These are phyloP conservation scores for Drosophila sp. DNA, from an alignment of 1,140 invertebrate species.

Conservation along the genomic window DNA sequence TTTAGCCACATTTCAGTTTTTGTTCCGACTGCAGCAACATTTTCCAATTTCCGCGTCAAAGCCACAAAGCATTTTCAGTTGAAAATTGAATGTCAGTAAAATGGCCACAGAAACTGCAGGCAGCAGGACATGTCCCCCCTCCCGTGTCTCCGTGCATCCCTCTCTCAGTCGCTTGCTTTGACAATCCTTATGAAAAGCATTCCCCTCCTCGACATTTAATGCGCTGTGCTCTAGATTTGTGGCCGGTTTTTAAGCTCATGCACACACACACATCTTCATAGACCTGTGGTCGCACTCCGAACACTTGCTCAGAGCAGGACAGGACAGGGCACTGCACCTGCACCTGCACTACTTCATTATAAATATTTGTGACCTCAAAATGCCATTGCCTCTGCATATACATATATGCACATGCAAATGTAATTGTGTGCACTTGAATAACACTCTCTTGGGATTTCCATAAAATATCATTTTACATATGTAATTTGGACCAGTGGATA, in stretches of 20 bases:
- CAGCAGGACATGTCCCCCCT: slow-evolving; percentile 4
- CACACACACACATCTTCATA: slow-evolving; percentile 23
- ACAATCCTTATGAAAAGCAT: background rate
- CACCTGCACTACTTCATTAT: slow-evolving; percentile 55
- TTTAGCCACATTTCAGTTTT: slow-evolving; percentile 41
- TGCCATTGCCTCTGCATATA: slow-evolving; percentile 2
- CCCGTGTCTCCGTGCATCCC: background rate
- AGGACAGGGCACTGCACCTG: background rate
- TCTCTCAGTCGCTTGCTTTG: background rate
- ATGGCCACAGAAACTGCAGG: slow-evolving; percentile 36
- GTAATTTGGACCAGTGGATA: slow-evolving; percentile 24
- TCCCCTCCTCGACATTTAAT: slow-evolving; percentile 20
- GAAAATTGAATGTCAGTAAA: slow-evolving; percentile 76
- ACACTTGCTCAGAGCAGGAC: background rate
- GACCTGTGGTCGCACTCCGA: slow-evolving; percentile 25
- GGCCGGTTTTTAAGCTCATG: slow-evolving; percentile 11
- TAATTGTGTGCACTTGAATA: slow-evolving; percentile 49
- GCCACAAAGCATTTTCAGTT: slow-evolving; percentile 60
- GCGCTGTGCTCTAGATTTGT: slow-evolving; percentile 10
- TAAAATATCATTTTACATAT: slow-evolving; percentile 59
- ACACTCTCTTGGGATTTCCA: slow-evolving; percentile 44
- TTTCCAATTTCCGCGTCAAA: slow-evolving; percentile 73
- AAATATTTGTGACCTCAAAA: slow-evolving; percentile 52
- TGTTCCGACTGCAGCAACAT: slow-evolving; percentile 46
- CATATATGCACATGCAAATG: slow-evolving; percentile 15